phyloP scores from a whole-genome alignment of 2,113 vertebrate genomes.

The Tachysurus vachellii region DNA sequence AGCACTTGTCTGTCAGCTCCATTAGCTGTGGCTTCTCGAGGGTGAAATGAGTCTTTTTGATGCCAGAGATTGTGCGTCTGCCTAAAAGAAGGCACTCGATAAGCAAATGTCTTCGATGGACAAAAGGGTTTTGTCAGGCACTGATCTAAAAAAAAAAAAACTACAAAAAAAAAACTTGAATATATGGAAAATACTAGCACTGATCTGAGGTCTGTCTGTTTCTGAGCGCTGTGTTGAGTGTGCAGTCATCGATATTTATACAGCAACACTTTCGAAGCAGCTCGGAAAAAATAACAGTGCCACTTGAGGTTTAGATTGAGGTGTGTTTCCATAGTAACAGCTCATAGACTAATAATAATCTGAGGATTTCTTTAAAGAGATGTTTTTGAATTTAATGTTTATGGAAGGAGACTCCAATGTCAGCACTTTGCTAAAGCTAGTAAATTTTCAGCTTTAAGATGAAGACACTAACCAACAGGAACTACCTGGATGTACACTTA shows the following conservation, averaged over 20 bases:
- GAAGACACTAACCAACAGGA: too few relatives aligned
- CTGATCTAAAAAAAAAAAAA: background rate
- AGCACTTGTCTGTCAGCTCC: constrained; percentile 39
- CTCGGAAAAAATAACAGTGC: too few relatives aligned
- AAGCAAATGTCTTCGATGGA: background rate
- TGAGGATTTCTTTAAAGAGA: too few relatives aligned
- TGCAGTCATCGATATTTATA: too few relatives aligned
- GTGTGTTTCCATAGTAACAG: too few relatives aligned
- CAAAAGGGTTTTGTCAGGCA: background rate
- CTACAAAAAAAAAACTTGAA: background rate
- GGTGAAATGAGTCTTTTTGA: constrained; percentile 37
- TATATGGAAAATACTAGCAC: background rate
- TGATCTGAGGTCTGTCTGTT: background rate
- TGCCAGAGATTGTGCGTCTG: constrained; percentile 4
- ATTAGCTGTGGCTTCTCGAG: constrained; percentile 35
- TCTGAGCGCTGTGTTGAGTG: background rate
- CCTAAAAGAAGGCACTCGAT: constrained; percentile 9
- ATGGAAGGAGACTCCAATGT: too few relatives aligned
- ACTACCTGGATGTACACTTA: too few relatives aligned
- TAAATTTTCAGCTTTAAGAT: too few relatives aligned
- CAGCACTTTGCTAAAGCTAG: too few relatives aligned
- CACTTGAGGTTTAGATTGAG: background rate
- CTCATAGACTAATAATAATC: too few relatives aligned
- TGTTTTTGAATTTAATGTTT: too few relatives aligned
- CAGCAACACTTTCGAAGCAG: background rate